Conservation (phyloP, 2,113 vertebrate species). For the Petrocephalus microphthalmus region DNA sequence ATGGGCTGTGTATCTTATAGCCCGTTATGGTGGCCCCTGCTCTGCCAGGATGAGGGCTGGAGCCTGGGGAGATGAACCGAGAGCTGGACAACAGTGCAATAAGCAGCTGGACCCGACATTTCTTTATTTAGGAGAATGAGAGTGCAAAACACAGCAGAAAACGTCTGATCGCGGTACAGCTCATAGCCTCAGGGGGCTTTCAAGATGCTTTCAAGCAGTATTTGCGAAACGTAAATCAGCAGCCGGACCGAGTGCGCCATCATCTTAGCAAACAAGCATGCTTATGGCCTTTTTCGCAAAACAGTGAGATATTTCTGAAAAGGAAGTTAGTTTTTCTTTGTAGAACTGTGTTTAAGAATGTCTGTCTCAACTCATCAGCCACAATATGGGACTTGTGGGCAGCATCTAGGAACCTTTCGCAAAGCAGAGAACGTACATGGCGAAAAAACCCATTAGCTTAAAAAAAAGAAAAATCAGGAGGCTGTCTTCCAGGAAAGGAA, state of each 20-base stretch:
- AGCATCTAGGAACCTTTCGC: neutral
- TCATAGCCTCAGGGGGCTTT: neutral
- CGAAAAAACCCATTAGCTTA: neutral
- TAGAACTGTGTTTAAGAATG: neutral
- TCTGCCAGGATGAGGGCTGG: neutral
- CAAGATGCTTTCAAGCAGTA: neutral
- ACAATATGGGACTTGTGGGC: neutral
- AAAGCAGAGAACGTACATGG: neutral
- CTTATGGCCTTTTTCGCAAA: neutral
- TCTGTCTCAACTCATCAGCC: neutral
- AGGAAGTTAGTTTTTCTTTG: neutral
- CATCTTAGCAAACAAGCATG: neutral
- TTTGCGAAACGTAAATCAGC: neutral
- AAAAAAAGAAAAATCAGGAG: neutral
- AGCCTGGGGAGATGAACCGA: neutral
- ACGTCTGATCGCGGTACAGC: neutral
- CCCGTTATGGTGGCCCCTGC: neutral
- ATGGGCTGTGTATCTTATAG: neutral
- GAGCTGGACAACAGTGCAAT: neutral
- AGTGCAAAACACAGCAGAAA: slow-evolving; percentile 4
- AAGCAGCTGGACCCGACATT: neutral
- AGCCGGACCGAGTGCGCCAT: neutral
- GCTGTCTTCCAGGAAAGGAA: neutral
- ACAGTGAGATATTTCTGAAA: neutral
- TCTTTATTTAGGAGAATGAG: slow-evolving; percentile 11